These are phyloP conservation scores for Sicus ferrugineus DNA, from an alignment of 2,888 invertebrate species.

Conservation along the genomic window DNA sequence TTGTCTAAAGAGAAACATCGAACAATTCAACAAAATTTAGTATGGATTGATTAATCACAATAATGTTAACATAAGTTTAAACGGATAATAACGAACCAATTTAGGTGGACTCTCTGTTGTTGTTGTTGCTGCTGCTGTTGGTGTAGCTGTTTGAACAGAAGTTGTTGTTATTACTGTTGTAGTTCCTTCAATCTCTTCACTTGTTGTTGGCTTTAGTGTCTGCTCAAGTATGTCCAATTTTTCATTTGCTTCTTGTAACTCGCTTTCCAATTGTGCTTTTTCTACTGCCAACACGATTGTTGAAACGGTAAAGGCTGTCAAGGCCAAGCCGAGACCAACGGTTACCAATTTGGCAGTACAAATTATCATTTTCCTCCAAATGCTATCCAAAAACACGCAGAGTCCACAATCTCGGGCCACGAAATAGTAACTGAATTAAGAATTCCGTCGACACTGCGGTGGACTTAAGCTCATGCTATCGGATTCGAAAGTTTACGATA, in stretches of 20 bases:
- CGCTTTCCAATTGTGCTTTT: constrained; percentile 54
- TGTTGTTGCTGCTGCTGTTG: constrained; percentile 29
- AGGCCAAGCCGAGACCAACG: constrained; percentile 53
- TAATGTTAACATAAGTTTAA: no score
- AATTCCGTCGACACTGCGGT: no score
- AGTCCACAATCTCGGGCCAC: no score
- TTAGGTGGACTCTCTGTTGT: constrained; percentile 25
- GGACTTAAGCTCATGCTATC: no score
- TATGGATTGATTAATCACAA: not conserved
- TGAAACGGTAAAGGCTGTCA: constrained; percentile 65
- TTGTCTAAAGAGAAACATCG: constrained; percentile 43
- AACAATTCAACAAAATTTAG: not conserved
- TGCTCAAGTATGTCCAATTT: constrained; percentile 52
- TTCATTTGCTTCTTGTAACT: constrained; percentile 51
- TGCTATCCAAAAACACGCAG: no score
- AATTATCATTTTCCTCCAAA: constrained; percentile 51
- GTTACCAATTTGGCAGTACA: constrained; percentile 54
- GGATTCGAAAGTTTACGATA: no score
- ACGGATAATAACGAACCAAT: constrained; percentile 40
- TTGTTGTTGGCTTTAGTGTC: constrained; percentile 41
- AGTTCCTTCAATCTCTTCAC: no score
- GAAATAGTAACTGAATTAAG: no score
- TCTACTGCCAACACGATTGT: constrained; percentile 68
- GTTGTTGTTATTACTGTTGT: no score
- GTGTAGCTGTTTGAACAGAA: constrained; percentile 12